A percentile compares a stretch with the other conserved stretches of the same genome.
Evolutionary conservation across 2,888 invertebrate species (phyloP).

Genomic region (Acanthopleura granulata): DNA sequence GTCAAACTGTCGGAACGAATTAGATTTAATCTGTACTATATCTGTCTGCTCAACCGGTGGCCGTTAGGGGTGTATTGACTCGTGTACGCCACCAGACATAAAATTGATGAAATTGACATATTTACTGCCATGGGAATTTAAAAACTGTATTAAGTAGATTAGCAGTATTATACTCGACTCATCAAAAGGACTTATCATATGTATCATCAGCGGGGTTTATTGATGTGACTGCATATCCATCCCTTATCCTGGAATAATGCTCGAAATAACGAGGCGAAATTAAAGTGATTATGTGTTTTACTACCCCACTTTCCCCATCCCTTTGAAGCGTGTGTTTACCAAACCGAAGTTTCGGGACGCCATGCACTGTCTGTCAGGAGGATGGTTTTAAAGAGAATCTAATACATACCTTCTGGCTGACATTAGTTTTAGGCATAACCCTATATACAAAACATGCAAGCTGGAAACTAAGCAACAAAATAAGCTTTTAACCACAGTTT

Average conservation of each 20-base stretch:
- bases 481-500: too few relatives aligned
- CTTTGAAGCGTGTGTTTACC: background rate
- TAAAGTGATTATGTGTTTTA: background rate
- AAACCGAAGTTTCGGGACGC: too few relatives aligned
- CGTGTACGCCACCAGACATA: background rate
- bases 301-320: background rate
- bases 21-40: background rate
- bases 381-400: too few relatives aligned
- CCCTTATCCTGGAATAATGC: background rate
- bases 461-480: too few relatives aligned
- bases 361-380: too few relatives aligned
- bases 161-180: background rate
- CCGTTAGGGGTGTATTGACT: too few relatives aligned
- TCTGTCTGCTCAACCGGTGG: too few relatives aligned
- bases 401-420: too few relatives aligned
- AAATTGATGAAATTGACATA: slow-evolving; percentile 9
- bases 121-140: background rate
- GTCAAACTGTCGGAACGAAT: background rate
- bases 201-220: background rate
- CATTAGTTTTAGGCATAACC: too few relatives aligned
- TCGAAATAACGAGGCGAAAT: slow-evolving; percentile 3
- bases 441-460: too few relatives aligned
- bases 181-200: background rate
- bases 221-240: background rate
- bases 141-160: background rate